Base-by-base conservation (phyloP, 2,113 vertebrate species). In the Otocyon megalotis region DNA sequence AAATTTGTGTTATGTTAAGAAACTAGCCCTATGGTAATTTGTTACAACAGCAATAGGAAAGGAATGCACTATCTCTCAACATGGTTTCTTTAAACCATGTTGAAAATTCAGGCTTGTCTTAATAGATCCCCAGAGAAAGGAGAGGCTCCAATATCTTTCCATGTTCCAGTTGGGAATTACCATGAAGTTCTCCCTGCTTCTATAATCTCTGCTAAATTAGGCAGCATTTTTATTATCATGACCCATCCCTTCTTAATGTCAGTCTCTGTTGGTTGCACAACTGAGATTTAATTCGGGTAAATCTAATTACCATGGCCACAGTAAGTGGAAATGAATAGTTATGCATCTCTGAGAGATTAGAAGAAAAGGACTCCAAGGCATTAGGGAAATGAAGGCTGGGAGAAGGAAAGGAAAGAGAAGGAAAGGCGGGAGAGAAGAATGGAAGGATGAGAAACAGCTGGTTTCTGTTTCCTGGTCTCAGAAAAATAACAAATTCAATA, bases 191-290 rank as follows among this genome's bases (percentile, higher is more conserved):
- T 88, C 30, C 71, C 6, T 82, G 53, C 58, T 94, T 54, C 62
- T 83, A 35, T 30, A 89, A 30, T 35, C 60, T 65, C 35, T 83
- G 67, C 53, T 86, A 92, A 95, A 30, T 48, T 62, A 91, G 71
- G 17, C 43, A 85, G 54, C 67, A 35, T 90, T 93, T 90, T 63
- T 62, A 93, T 94, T 90, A 74, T 80, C 50, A 24, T 71, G 50
- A 43, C 26, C 48, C 67, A 30, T 84, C 71, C 43, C 56, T 79
- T 83, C 87, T 63, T 54, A 92, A 63, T 56, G 32, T 58, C 53
- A 88, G 24, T 88, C 53, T 88, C 91, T 79, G 50, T 81, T 83
- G 65, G 22, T 71, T 79, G 35, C 58, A 97, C 72, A 82, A 69
- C 14, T 94, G 50, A 65, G 84, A 88, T 88, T 74, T 89, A 37